Evolutionary conservation across 2,888 invertebrate genomes (phyloP).

Genomic region (Neoascia interrupta): DNA sequence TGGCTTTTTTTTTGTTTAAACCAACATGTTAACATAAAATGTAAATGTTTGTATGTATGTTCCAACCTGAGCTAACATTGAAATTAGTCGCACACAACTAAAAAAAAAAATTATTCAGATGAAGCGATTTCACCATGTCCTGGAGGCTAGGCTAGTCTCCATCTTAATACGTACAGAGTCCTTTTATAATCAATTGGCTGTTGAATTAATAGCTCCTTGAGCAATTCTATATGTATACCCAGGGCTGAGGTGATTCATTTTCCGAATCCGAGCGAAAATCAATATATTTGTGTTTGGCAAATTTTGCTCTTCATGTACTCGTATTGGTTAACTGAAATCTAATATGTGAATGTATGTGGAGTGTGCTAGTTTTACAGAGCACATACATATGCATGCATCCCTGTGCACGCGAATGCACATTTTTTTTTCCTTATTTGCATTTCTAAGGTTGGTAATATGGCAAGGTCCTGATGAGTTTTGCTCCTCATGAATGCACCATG

Average conservation of each 20-base stretch:
- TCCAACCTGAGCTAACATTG: not conserved
- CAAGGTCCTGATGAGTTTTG: constrained; percentile 30
- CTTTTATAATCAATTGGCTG: constrained; percentile 21
- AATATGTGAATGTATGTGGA: not conserved
- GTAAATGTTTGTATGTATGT: constrained; percentile 21
- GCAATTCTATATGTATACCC: not conserved
- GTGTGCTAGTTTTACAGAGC: too few species aligned
- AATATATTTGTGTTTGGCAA: constrained; percentile 47
- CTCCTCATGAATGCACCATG: constrained; percentile 36
- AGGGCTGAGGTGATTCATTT: constrained; percentile 40
- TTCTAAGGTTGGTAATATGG: constrained; percentile 22
- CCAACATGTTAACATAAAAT: constrained; percentile 1
- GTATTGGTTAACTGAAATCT: not conserved
- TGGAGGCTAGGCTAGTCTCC: too few species aligned
- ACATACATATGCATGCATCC: constrained; percentile 30
- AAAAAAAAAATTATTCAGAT: constrained; percentile 45
- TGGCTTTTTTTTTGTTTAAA: constrained; percentile 4
- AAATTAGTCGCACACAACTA: constrained; percentile 33
- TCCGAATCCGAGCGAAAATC: constrained; percentile 49
- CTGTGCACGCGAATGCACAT: constrained; percentile 26
- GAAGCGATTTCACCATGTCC: constrained; percentile 35
- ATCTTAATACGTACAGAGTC: constrained; percentile 27
- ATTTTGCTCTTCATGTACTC: not conserved
- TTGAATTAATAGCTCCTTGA: too few species aligned
- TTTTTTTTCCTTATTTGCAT: constrained; percentile 33